Evolutionary conservation across 2,113 vertebrate genomes (phyloP), one percentile per base, ranked within the genome.

Genomic region (Hoplias malabaricus): DNA sequence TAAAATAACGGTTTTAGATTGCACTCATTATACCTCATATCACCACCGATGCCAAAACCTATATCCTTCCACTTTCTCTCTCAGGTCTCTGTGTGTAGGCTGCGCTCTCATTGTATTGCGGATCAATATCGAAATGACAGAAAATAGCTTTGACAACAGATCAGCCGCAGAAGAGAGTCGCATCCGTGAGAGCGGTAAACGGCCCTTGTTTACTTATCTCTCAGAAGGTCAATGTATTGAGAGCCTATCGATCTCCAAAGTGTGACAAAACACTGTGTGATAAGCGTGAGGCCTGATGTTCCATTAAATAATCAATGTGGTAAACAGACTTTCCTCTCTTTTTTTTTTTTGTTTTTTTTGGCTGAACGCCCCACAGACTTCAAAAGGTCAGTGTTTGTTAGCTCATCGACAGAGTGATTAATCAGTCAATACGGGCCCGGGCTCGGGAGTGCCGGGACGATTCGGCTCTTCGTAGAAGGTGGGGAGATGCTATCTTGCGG

Each of bases 351-450:
- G n/a, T n/a, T n/a, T 42, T 81, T 75, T 74, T 75, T 79, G 88
- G 86, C 91, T 94, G 93, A 94, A 93, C 92, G 94, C 90, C 95
- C 83, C 88, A 91, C 73, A 90, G 92, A 93, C 92, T 92, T 92
- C 90, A 91, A 90, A 92, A 93, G 93, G 94, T 98, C 96, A 96
- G 93, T 95, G 94, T 95, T 94, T 96, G 95, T 96, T 97, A 96
- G 95, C 94, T 95, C 93, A 96, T 95, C 92, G 94, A 93, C 93
- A 90, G 93, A 97, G 93, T 96, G 95, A 96, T 98, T 96, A 98
- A 94, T 96, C 91, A 92, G 95, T 98, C 96, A 94, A 97, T 96
- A 92, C 93, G 90, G 86, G 90, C 90, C 86, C 86, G 84, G 85
- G 90, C 88, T 88, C 90, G 88, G 83, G 81, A 79, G 40, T 33